These are phyloP conservation scores for Alauda arvensis DNA, from an alignment of 2,797 vertebrate species.

Conservation along the genomic window DNA sequence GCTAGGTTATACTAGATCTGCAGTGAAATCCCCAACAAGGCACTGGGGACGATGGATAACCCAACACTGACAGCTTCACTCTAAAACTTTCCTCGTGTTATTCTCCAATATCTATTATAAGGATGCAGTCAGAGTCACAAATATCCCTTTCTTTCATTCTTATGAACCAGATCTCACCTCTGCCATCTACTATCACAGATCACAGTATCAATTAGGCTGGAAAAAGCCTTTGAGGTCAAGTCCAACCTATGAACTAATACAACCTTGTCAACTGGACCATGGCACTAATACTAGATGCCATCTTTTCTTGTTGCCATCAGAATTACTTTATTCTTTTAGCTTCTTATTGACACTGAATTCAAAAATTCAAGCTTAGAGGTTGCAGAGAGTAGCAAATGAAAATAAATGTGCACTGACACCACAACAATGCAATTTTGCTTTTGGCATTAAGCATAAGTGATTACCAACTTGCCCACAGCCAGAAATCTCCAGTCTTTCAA, in stretches of 20 bases:
- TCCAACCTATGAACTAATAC: not conserved
- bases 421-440: not conserved
- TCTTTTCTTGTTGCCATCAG: not conserved
- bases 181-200: not conserved
- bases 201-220: not conserved
- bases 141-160: not conserved
- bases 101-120: not conserved
- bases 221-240: not conserved
- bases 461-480: not conserved
- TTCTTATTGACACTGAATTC: not conserved
- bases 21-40: not conserved
- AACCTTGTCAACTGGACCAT: not conserved
- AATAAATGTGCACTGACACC: not conserved
- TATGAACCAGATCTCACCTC: not conserved
- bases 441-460: not conserved
- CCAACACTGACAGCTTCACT: not conserved
- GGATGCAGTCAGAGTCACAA: not conserved
- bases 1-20: not conserved
- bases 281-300: accelerated
- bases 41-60: not conserved
- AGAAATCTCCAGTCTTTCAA: not conserved
- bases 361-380: not conserved
- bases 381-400: not conserved
- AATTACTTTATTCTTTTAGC: not conserved
- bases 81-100: not conserved